These are phyloP conservation scores for Drosophila nebulosa DNA, from an alignment of 1,140 invertebrate genomes.

Conservation along the genomic window DNA sequence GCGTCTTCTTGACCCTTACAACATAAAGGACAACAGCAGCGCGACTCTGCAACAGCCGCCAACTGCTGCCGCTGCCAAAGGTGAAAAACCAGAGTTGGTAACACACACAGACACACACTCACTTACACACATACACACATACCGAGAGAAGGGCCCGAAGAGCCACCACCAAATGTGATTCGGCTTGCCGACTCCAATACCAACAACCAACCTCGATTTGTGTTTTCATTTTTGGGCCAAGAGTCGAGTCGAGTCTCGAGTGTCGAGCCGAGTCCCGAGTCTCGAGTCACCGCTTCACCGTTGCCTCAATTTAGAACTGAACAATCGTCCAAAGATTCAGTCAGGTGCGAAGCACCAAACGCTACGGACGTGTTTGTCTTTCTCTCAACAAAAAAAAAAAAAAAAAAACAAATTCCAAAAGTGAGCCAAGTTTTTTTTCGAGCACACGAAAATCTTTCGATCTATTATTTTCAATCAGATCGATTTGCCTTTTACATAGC, in stretches of 20 bases:
- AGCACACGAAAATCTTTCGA: conserved; percentile 14
- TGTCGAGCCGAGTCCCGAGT: conserved; percentile 9
- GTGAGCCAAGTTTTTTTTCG: neutral
- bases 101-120: conserved; percentile 27
- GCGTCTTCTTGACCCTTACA: conserved; percentile 74
- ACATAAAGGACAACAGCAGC: conserved; percentile 58
- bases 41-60: conserved; percentile 55
- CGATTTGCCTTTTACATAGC: neutral
- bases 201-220: conserved; percentile 55
- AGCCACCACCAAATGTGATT: conserved; percentile 57
- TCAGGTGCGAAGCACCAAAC: conserved; percentile 81
- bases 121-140: conserved; percentile 5
- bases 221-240: conserved; percentile 33
- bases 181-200: conserved; percentile 39
- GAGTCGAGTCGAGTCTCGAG: conserved; percentile 7
- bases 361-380: conserved; percentile 77
- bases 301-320: conserved; percentile 77
- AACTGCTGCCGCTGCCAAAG: conserved; percentile 78
- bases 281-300: conserved; percentile 58
- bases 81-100: conserved; percentile 77
- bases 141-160: conserved; percentile 14
- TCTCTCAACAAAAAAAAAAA: conserved; percentile 2
- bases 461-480: conserved; percentile 13
- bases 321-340: conserved; percentile 78
- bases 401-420: conserved; percentile 18